Evolutionary conservation across 2,113 vertebrate species (phyloP).

Genomic region (Lagopus muta): DNA sequence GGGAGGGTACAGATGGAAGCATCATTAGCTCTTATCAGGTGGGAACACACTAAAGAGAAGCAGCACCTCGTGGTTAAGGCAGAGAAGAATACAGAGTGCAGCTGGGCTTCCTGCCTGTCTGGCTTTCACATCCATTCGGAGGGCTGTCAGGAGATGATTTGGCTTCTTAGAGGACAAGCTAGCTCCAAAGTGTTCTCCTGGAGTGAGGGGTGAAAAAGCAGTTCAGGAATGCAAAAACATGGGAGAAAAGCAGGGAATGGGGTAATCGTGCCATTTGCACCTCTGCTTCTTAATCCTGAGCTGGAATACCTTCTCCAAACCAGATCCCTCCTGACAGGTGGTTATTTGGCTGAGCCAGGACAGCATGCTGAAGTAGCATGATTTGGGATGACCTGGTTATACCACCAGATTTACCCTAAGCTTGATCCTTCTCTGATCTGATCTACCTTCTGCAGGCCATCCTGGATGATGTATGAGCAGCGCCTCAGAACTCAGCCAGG

Average conservation of each 20-base stretch:
- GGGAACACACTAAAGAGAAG: accelerated
- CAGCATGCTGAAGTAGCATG: not conserved
- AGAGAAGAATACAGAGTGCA: not conserved
- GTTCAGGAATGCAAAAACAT: not conserved
- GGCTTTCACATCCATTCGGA: not conserved
- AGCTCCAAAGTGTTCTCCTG: not conserved
- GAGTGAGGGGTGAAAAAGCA: not conserved
- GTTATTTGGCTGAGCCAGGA: not conserved
- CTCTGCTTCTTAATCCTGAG: not conserved
- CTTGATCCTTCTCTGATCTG: not conserved
- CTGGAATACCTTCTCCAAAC: not conserved
- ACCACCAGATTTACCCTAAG: not conserved
- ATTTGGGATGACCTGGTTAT: not conserved
- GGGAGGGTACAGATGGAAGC: not conserved
- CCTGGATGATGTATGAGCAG: not conserved
- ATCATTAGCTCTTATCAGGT: not conserved
- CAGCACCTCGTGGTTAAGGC: not conserved
- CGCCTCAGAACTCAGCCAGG: not conserved
- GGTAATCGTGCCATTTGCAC: not conserved
- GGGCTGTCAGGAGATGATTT: not conserved
- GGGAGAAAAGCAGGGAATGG: not conserved
- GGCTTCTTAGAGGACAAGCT: not conserved
- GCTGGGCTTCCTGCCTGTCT: not conserved
- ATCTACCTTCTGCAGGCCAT: not conserved
- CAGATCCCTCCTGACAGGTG: not conserved